phyloP scores from a whole-genome alignment of 2,113 vertebrate genomes.

The Upupa epops region DNA sequence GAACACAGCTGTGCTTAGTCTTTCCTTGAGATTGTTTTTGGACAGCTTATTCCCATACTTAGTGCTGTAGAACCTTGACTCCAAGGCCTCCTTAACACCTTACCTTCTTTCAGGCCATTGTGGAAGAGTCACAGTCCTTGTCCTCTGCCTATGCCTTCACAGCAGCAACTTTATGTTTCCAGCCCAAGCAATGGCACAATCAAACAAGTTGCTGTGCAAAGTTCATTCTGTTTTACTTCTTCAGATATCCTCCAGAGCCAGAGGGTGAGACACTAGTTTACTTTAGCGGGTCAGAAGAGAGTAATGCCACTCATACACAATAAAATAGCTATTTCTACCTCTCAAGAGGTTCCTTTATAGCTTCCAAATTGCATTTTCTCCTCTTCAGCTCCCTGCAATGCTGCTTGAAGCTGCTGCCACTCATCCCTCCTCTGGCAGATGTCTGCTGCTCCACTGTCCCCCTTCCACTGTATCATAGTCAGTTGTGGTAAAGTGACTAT shows the following conservation, averaged over 20 bases:
- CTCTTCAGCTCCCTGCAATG: background rate
- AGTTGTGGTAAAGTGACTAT: background rate
- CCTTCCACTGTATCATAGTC: background rate
- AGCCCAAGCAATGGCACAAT: background rate
- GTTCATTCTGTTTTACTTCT: background rate
- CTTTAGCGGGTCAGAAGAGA: background rate
- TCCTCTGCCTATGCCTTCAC: background rate
- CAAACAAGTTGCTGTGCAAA: background rate
- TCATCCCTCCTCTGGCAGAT: background rate
- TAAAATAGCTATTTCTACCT: background rate
- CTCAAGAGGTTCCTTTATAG: background rate
- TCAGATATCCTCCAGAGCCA: accelerated
- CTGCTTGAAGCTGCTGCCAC: background rate
- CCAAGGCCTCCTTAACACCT: background rate
- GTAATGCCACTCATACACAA: accelerated
- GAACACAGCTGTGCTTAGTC: background rate
- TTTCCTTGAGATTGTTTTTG: background rate
- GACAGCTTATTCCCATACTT: background rate
- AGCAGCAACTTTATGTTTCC: background rate
- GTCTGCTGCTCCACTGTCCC: background rate
- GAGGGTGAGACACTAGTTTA: background rate
- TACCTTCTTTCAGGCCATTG: background rate
- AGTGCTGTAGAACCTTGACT: background rate
- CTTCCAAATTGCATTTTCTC: background rate
- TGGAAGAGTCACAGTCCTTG: background rate